Conservation (phyloP, 2,113 vertebrate genomes). For the Microcebus lehilahytsara region DNA sequence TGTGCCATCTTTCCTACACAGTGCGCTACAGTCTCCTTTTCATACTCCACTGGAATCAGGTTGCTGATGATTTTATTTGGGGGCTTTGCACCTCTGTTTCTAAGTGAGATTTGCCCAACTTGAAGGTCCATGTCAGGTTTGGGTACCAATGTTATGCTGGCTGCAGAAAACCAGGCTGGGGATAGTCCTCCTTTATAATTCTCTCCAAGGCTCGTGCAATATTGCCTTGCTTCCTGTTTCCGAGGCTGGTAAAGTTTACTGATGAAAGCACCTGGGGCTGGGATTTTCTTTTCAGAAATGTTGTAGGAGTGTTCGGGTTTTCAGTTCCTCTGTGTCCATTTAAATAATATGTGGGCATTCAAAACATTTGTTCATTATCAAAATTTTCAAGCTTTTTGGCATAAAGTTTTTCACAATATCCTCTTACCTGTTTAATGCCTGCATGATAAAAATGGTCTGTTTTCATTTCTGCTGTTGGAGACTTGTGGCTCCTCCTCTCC, state of each 20-base stretch:
- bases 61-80: background rate
- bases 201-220: background rate
- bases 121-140: background rate
- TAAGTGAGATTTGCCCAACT: background rate
- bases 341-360: background rate
- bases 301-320: background rate
- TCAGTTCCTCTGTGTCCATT: background rate
- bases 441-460: accelerated
- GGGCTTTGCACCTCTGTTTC: background rate
- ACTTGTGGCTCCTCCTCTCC: background rate
- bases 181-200: background rate
- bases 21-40: background rate
- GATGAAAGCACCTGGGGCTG: background rate
- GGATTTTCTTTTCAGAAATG: background rate
- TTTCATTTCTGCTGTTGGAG: background rate
- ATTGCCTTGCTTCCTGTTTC: background rate
- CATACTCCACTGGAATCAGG: background rate
- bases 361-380: background rate
- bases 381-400: background rate
- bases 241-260: background rate
- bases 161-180: no score
- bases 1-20: background rate
- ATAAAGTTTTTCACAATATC: background rate
- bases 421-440: background rate
- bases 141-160: background rate